Percentiles rank a stretch among this genome's conserved stretches.
Conservation (phyloP, 2,888 invertebrate species). For the Calameuta idolon region DNA sequence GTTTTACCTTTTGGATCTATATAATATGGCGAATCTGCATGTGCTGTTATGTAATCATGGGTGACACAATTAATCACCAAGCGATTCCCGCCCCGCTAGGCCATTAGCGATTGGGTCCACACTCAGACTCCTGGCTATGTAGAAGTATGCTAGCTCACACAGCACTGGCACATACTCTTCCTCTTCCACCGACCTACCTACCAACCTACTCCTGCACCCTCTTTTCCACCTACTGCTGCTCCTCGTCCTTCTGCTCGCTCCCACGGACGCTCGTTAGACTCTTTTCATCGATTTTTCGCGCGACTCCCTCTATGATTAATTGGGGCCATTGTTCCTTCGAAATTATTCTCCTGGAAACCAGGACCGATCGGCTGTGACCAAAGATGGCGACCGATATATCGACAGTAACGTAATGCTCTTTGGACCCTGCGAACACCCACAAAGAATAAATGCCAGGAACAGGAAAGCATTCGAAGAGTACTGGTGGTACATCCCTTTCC, state of each 20-base stretch:
- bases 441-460: not conserved
- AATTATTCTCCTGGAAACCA: constrained; percentile 3
- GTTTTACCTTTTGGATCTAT: constrained; percentile 19
- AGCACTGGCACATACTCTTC: not conserved
- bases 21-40: constrained; percentile 47
- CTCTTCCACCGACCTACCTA: not conserved
- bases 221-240: constrained; percentile 6
- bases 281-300: constrained; percentile 32
- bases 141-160: not conserved
- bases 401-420: not conserved
- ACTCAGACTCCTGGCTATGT: constrained; percentile 13
- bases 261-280: constrained; percentile 33
- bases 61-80: constrained; percentile 62
- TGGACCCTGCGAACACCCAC: not conserved
- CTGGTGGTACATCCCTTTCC: not conserved
- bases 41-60: constrained; percentile 59
- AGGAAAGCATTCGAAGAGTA: not conserved
- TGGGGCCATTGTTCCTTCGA: constrained; percentile 34
- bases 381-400: not conserved
- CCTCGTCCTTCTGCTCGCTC: constrained; percentile 15
- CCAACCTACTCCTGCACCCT: not conserved
- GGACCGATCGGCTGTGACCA: not conserved
- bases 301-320: constrained; percentile 37
- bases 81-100: constrained; percentile 50
- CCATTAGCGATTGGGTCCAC: constrained; percentile 52